These are phyloP conservation scores for Aleadryas rufinucha DNA, from an alignment of 2,113 vertebrate species.

Conservation along the genomic window DNA sequence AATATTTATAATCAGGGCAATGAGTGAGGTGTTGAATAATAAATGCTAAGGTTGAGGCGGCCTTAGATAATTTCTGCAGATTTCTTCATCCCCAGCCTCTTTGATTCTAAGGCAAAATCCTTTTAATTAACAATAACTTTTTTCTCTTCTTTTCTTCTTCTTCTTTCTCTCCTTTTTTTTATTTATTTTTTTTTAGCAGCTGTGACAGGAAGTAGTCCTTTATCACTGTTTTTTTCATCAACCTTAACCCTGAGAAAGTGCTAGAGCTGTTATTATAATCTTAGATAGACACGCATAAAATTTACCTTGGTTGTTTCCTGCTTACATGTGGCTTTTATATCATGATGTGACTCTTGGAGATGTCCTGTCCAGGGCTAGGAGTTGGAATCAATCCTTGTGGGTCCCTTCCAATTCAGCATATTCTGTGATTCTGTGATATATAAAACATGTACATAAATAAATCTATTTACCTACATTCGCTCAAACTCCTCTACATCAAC, in stretches of 20 bases:
- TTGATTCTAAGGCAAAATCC: constrained; percentile 72
- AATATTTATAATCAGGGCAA: constrained; percentile 93
- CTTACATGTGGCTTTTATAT: background rate
- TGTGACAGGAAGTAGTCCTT: constrained; percentile 42
- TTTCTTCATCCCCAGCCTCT: constrained; percentile 72
- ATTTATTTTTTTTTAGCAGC: background rate
- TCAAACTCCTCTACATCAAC: background rate
- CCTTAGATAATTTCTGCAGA: constrained; percentile 85
- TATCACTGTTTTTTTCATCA: constrained; percentile 32
- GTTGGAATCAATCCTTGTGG: background rate
- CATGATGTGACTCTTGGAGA: background rate
- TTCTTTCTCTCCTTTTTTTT: background rate
- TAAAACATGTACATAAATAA: background rate
- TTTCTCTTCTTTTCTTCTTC: background rate
- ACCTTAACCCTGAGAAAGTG: background rate
- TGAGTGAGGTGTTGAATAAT: constrained; percentile 89
- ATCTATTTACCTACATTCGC: background rate
- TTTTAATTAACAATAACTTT: constrained; percentile 71
- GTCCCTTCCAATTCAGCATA: background rate
- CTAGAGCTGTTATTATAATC: background rate
- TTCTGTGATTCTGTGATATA: background rate
- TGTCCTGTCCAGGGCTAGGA: background rate
- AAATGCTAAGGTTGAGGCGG: constrained; percentile 78
- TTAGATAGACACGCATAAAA: background rate
- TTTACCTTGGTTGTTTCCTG: background rate